phyloP scores from a whole-genome alignment of 1,140 invertebrate genomes.

The Solenopsis fugax region DNA sequence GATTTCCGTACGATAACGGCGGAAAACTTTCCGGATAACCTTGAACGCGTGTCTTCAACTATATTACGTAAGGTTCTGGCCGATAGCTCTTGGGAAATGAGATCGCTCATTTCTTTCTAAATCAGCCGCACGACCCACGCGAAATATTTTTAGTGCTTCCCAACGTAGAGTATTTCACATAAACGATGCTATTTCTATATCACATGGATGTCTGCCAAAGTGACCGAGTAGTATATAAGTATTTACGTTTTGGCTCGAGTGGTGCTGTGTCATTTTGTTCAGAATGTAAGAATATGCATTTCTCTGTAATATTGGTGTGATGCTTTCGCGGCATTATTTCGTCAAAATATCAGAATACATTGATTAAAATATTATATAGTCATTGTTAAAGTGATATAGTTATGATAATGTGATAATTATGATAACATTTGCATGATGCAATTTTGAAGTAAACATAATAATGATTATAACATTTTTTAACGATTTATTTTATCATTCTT shows the following conservation, averaged over 20 bases:
- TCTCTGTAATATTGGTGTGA: neutral
- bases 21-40: constrained; percentile 18
- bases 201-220: neutral
- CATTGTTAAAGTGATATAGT: neutral
- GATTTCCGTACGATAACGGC: neutral
- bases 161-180: constrained; percentile 32
- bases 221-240: neutral
- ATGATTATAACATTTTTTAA: neutral
- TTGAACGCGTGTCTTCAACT: constrained; percentile 14
- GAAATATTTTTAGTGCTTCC: constrained; percentile 65
- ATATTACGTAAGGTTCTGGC: constrained; percentile 19
- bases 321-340: no score
- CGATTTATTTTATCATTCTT: neutral
- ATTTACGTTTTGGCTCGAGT: neutral
- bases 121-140: constrained; percentile 15
- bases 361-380: no score
- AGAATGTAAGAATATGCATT: constrained; percentile 4
- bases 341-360: neutral
- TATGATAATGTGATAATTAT: neutral
- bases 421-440: neutral
- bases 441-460: neutral
- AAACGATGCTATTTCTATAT: constrained; percentile 57
- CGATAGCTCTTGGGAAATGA: constrained; percentile 27
- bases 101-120: constrained; percentile 43
- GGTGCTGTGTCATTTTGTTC: constrained; percentile 26